Evolutionary conservation across 1,140 invertebrate species (phyloP), one percentile per base, ranked within the genome.

Genomic region (Leptinotarsa lineolata): DNA sequence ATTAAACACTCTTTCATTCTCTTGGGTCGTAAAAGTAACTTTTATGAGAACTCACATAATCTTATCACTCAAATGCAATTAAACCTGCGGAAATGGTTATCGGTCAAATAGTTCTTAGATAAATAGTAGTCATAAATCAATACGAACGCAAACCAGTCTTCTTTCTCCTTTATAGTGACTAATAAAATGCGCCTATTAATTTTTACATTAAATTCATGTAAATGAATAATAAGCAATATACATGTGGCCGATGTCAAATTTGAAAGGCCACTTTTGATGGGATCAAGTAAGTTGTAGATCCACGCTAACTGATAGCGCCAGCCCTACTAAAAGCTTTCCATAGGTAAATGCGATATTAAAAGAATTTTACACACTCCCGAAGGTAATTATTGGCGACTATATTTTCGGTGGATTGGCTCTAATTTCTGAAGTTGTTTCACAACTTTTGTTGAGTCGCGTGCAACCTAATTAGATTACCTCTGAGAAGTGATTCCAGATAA

Each of bases 311-410:
- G 81, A 83, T 83, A 81, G 73, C 71, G 73, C 44, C 59, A 70
- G 73, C 77, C 72, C 75, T 66, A 78, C 81, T 83, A 83, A 83
- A 83, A 83, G 81, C 81, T 80, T 83, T 83, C 73, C 72, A 54
- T 54, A 13, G 16, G 48, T 54, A 54, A 54, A 54, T 54, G 48
- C 48, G n/a, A 8, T 54, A 54, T 54, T 54, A 54, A 54, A 54
- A 54, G 48, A 39, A 39, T 54, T 54, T 18, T 54, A 54, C 48
- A 54, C 15, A 16, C 15, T 54, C 15, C 48, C 6, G n/a, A 2
- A 54, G 15, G 48, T 54, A 54, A 54, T 54, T 54, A 54, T 54
- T 54, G 48, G 48, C 48, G n/a, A 54, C 48, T 54, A 54, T 54
- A 54, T 54, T 54, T 54, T 54, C 30, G 48, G 15, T 54, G 48